These are phyloP conservation scores for Cyphomyrus discorhynchus DNA, from an alignment of 2,113 vertebrate genomes.

Conservation along the genomic window DNA sequence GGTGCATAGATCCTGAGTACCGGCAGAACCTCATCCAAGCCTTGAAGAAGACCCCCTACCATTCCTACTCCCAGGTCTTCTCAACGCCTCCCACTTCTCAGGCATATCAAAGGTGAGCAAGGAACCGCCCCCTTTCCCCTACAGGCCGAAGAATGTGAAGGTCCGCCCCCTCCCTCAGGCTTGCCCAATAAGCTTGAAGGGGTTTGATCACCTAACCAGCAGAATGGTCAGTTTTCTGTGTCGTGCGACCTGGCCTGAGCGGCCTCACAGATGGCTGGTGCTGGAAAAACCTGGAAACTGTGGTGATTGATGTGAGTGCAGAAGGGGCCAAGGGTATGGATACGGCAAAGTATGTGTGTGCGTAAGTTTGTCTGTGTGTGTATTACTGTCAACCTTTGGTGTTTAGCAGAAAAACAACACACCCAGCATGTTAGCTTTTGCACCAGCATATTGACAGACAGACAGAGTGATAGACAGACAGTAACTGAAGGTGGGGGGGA, in stretches of 20 bases:
- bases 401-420: background rate
- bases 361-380: background rate
- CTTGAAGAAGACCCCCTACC: slow-evolving; percentile 98
- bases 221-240: background rate
- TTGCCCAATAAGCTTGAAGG: background rate
- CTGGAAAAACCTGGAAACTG: background rate
- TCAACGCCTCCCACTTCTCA: slow-evolving; percentile 80
- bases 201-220: background rate
- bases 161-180: background rate
- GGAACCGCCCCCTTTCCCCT: background rate
- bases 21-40: slow-evolving; percentile 99
- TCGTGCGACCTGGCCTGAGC: background rate
- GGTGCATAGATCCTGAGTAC: slow-evolving; percentile 99
- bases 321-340: background rate
- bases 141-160: slow-evolving; percentile 5
- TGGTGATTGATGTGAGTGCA: background rate
- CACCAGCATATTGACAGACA: background rate
- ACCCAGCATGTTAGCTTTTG: background rate
- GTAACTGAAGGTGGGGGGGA: background rate
- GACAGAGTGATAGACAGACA: background rate
- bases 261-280: background rate
- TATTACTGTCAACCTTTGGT: background rate
- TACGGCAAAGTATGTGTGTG: background rate
- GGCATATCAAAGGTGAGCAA: slow-evolving; percentile 89
- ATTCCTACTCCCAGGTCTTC: slow-evolving; percentile 86